A percentile compares a stretch with the other conserved stretches of the same genome.
These are phyloP conservation scores for Muscicapa adusta DNA, from an alignment of 2,113 vertebrate species.

Conservation along the genomic window DNA sequence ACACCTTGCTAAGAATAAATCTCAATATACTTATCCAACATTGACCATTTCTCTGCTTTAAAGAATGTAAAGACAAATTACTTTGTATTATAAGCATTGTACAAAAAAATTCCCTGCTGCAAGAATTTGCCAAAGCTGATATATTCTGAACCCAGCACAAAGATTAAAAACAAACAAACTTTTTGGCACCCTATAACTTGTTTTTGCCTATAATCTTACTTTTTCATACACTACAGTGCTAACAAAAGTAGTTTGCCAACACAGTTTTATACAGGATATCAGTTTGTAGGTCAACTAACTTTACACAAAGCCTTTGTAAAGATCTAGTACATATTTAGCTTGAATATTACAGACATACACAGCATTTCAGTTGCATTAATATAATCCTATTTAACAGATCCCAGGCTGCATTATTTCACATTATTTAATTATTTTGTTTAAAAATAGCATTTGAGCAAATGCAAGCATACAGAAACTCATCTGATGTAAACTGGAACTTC, in stretches of 20 bases:
- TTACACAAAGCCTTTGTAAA: slow-evolving; percentile 22
- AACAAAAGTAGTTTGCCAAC: not conserved
- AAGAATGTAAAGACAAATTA: slow-evolving; percentile 17
- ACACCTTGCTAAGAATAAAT: slow-evolving; percentile 26
- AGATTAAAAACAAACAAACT: not conserved
- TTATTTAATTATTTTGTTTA: slow-evolving; percentile 3
- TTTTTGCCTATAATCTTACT: not conserved
- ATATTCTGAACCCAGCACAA: not conserved
- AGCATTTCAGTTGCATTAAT: not conserved
- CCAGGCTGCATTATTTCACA: slow-evolving; percentile 9
- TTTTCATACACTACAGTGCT: not conserved
- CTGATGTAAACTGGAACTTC: slow-evolving; percentile 8
- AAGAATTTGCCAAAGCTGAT: not conserved
- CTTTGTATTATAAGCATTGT: not conserved
- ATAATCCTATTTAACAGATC: not conserved
- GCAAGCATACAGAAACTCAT: not conserved
- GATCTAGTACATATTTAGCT: not conserved
- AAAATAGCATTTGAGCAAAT: slow-evolving; percentile 2
- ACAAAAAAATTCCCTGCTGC: not conserved
- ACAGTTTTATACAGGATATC: not conserved
- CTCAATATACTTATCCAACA: slow-evolving; percentile 13
- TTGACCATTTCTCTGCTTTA: not conserved
- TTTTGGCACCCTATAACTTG: not conserved
- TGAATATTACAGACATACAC: not conserved
- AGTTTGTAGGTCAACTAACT: not conserved